These are phyloP conservation scores for Siniperca obscura DNA, from an alignment of 2,797 vertebrate species.

Conservation along the genomic window DNA sequence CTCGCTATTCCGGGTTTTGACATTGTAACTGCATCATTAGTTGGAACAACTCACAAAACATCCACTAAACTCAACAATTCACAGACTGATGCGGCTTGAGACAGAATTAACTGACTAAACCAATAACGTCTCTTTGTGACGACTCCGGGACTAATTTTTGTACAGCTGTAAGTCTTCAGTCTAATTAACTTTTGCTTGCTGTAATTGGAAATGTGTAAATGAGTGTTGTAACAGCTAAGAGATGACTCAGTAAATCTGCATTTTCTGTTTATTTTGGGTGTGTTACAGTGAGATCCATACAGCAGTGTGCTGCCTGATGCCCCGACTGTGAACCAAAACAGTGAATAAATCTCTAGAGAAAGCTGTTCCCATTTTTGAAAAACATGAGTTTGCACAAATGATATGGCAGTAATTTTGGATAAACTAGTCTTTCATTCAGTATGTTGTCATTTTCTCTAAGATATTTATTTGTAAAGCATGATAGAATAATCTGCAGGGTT, in stretches of 20 bases:
- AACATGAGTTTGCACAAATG: slow-evolving; percentile 3
- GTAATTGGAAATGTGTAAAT: slow-evolving; percentile 52
- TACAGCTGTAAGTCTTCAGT: slow-evolving; percentile 41
- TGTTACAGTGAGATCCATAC: slow-evolving; percentile 18
- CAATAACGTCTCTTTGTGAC: slow-evolving; percentile 38
- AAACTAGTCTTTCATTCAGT: neutral
- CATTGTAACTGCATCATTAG: slow-evolving; percentile 45
- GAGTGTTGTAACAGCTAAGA: slow-evolving; percentile 22
- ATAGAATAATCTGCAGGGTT: slow-evolving; percentile 5
- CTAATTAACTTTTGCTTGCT: slow-evolving; percentile 49
- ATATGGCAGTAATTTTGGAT: neutral
- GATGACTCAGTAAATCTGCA: slow-evolving; percentile 12
- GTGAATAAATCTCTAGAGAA: neutral
- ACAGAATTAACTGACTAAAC: slow-evolving; percentile 48
- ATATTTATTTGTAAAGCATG: neutral
- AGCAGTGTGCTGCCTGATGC: neutral
- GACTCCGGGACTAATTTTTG: slow-evolving; percentile 33
- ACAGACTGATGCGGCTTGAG: slow-evolving; percentile 38
- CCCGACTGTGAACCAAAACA: slow-evolving; percentile 10
- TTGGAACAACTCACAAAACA: slow-evolving; percentile 45
- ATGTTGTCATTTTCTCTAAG: neutral
- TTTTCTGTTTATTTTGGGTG: slow-evolving; percentile 40
- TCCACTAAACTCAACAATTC: slow-evolving; percentile 32
- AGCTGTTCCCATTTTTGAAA: neutral
- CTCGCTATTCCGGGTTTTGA: slow-evolving; percentile 26